Evolutionary conservation across 2,888 invertebrate genomes (phyloP).

Genomic region (Cyaniris semiargus): DNA sequence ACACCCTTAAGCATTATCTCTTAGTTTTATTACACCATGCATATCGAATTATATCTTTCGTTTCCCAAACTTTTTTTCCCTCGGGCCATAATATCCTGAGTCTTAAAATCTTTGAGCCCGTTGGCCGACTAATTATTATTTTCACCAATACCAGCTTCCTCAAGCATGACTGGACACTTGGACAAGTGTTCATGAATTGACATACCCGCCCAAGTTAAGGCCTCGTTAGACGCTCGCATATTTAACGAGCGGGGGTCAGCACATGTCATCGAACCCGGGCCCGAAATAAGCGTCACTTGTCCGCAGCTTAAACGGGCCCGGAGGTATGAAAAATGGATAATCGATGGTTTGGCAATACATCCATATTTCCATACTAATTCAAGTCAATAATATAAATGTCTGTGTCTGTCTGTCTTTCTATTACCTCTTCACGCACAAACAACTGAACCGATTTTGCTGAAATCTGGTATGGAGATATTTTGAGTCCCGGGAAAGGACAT

Average conservation of each 20-base stretch:
- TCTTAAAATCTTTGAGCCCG: neutral
- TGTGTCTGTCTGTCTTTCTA: no score
- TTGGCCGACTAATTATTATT: neutral
- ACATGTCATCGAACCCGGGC: constrained; percentile 15
- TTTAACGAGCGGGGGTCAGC: constrained; percentile 21
- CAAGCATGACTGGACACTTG: neutral
- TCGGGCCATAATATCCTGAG: no score
- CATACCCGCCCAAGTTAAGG: neutral
- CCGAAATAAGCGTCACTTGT: constrained; percentile 32
- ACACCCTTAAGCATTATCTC: no score
- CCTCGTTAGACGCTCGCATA: constrained; percentile 9
- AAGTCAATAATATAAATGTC: no score
- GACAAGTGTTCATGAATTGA: neutral
- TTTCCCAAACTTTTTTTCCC: no score
- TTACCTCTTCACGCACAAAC: no score
- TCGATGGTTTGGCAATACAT: neutral
- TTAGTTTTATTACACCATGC: no score
- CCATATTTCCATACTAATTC: no score
- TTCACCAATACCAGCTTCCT: neutral
- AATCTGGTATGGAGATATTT: no score
- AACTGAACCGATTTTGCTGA: no score
- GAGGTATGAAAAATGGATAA: constrained; percentile 18
- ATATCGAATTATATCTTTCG: no score
- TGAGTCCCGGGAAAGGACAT: no score
- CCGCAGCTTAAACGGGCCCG: neutral